Percentiles rank a stretch among this genome's conserved stretches.
These are phyloP conservation scores for Heliconius erato DNA, from an alignment of 2,888 invertebrate genomes.

Conservation along the genomic window DNA sequence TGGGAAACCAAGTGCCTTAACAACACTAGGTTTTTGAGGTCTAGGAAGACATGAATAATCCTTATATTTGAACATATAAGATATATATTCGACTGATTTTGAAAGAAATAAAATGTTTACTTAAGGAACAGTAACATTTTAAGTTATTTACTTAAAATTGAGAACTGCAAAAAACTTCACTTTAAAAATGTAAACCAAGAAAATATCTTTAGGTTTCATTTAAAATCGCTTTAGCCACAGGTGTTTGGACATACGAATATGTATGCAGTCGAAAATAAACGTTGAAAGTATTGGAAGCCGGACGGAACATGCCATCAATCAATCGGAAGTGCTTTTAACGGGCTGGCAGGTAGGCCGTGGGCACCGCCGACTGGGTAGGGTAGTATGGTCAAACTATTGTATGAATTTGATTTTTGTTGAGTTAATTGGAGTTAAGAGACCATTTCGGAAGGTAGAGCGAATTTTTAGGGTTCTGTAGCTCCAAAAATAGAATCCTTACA, in stretches of 20 bases:
- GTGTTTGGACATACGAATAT: constrained; percentile 21
- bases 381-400: not conserved
- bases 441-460: no score
- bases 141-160: no score
- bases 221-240: constrained; percentile 28
- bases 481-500: no score
- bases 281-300: constrained; percentile 22
- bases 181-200: constrained; percentile 3
- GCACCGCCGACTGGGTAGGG: not conserved
- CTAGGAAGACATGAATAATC: no score
- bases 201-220: constrained; percentile 16
- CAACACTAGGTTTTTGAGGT: not conserved
- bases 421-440: no score
- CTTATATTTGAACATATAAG: not conserved
- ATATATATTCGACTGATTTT: not conserved
- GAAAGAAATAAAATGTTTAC: not conserved
- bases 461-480: no score
- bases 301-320: constrained; percentile 42
- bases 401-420: no score
- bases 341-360: not conserved
- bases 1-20: not conserved
- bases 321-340: constrained; percentile 45
- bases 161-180: not conserved
- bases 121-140: not conserved
- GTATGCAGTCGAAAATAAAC: constrained; percentile 30